These are phyloP conservation scores for Amphiura filiformis DNA, from an alignment of 35 echinoderm and acorn worm genomes.

Conservation along the genomic window DNA sequence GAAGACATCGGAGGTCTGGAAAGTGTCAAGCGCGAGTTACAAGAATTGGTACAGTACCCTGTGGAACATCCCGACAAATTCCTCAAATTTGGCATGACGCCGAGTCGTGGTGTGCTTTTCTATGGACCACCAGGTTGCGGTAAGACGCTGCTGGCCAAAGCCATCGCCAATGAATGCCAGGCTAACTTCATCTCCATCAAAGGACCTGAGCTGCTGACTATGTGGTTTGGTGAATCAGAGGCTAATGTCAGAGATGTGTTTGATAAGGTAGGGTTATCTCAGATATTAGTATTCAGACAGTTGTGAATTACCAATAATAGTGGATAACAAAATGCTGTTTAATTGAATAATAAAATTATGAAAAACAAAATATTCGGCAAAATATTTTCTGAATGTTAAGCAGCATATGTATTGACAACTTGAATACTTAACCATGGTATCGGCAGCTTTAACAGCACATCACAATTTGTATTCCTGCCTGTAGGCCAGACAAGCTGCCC, in stretches of 20 bases:
- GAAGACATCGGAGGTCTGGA: slow-evolving; percentile 83
- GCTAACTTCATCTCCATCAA: slow-evolving; percentile 99
- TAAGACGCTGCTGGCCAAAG: slow-evolving; percentile 89
- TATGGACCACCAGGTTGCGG: slow-evolving; percentile 94
- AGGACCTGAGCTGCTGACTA: slow-evolving; percentile 92
- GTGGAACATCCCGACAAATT: slow-evolving; percentile 99
- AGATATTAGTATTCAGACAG: no score
- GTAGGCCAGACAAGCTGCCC: slow-evolving; percentile 96
- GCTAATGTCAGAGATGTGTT: slow-evolving; percentile 99
- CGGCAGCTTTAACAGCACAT: no score
- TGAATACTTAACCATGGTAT: no score
- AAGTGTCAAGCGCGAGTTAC: slow-evolving; percentile 79
- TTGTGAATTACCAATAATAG: no score
- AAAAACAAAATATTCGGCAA: no score
- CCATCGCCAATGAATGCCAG: slow-evolving; percentile 93
- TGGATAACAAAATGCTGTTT: no score
- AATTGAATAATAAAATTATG: no score
- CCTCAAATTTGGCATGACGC: slow-evolving; percentile 99
- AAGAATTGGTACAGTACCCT: slow-evolving; percentile 98
- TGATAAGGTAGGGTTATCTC: slow-evolving; percentile 79
- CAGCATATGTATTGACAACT: no score
- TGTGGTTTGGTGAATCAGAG: slow-evolving; percentile 99
- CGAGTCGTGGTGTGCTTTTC: slow-evolving; percentile 94
- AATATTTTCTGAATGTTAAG: no score
- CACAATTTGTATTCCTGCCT: no score